These are phyloP conservation scores for Gerris lacustris DNA, from an alignment of 2,888 invertebrate genomes.

Conservation along the genomic window DNA sequence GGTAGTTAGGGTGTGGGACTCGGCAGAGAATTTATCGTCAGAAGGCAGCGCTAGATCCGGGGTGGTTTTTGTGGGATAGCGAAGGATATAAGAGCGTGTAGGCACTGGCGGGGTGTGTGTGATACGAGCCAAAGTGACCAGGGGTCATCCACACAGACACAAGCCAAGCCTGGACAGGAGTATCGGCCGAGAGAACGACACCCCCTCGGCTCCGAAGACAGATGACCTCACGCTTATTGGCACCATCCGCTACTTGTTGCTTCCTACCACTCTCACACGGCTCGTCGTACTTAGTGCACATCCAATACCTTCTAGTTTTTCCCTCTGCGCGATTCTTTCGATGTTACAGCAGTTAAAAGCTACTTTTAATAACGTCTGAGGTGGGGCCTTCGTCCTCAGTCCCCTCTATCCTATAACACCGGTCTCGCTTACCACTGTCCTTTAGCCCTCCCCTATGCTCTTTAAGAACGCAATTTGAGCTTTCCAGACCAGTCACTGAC, in stretches of 20 bases:
- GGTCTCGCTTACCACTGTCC: too few relatives aligned
- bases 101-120: neutral
- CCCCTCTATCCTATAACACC: too few relatives aligned
- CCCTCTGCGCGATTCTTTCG: too few relatives aligned
- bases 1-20: neutral
- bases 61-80: neutral
- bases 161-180: neutral
- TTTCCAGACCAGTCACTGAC: too few relatives aligned
- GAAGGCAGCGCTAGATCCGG: neutral
- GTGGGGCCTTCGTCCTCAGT: too few relatives aligned
- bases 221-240: slow-evolving; percentile 25
- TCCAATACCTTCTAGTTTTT: too few relatives aligned
- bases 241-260: slow-evolving; percentile 22
- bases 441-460: too few relatives aligned
- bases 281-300: too few relatives aligned
- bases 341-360: too few relatives aligned
- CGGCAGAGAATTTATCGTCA: neutral
- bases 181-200: neutral
- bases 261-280: slow-evolving; percentile 6
- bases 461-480: too few relatives aligned
- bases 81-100: neutral
- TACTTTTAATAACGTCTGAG: too few relatives aligned
- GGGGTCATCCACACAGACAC: neutral
- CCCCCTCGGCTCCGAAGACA: slow-evolving; percentile 15
- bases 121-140: neutral